Base-by-base conservation (phyloP, 23 tunicate genomes). In the Styela clava region DNA sequence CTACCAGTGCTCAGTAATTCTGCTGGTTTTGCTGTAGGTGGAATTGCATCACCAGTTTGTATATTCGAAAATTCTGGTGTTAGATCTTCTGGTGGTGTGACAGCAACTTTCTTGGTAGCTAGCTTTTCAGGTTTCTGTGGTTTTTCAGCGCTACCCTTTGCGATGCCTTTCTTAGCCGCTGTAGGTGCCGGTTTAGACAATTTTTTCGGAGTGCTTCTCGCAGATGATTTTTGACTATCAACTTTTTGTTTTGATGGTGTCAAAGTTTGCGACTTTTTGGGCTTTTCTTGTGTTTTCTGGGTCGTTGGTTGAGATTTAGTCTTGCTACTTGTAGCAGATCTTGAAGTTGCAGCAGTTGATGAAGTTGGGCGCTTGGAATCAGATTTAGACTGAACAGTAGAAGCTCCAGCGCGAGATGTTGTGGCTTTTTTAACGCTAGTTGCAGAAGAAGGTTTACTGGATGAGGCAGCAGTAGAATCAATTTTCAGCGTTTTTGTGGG, bases 221-320 rank as follows among this genome's bases (percentile, higher is more conserved):
- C 61, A 24, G 84, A n/a, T 64, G 70, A 21, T 78, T 86, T 86
- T 23, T 73, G 74, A 0, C 74, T 24, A 25, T 79, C 86, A 30
- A 81, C 25, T 56, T 87, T 87, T 18, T 85, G 61, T 31, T 86
- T 86, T 2, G 74, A 24, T 2, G 79, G 26, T 18, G 74, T 22
- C 16, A 67, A 1, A 29, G 30, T 16, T 18, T 67, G 71, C 16
- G 71, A 24, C 22, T 67, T 67, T 67, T 67, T 27, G 22, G 71
- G 2, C 71, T 67, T 67, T 67, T 67, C 71, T 67, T 67, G 71
- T 0, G 71, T 22, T 67, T 67, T 67, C 30, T 16, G 16, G 31
- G 71, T 29, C 71, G 71, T 67, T 12, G 56, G 7, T 67, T 67
- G 71, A 18, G 31, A 16, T 67, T 67, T 67, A 18, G 71, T 24